These are phyloP conservation scores for Pelobates cultripes DNA, from an alignment of 2,797 vertebrate species.

Conservation along the genomic window DNA sequence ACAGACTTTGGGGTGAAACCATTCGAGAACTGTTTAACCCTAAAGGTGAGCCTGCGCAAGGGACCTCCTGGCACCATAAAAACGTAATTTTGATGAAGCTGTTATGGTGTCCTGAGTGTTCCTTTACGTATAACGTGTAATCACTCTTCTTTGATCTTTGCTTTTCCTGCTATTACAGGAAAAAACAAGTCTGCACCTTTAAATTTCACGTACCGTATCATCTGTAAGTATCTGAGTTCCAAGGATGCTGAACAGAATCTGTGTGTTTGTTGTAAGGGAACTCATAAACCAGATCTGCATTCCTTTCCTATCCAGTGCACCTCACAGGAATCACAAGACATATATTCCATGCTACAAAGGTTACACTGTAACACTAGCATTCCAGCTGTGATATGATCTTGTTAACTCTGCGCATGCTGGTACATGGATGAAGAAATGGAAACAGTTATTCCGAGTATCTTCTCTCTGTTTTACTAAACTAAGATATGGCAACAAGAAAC, in stretches of 20 bases:
- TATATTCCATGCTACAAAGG: slow-evolving; percentile 32
- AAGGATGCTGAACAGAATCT: neutral
- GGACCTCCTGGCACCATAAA: too few species aligned
- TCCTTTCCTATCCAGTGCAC: slow-evolving; percentile 48
- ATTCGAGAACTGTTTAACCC: too few species aligned
- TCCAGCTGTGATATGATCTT: slow-evolving; percentile 1
- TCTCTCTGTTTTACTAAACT: too few species aligned
- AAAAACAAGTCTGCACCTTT: neutral
- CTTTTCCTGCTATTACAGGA: neutral
- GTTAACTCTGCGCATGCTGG: slow-evolving; percentile 14
- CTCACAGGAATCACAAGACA: slow-evolving; percentile 43
- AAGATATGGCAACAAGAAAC: too few species aligned
- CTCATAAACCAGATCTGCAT: slow-evolving; percentile 3
- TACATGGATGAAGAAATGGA: neutral
- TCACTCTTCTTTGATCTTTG: neutral
- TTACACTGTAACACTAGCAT: slow-evolving; percentile 9
- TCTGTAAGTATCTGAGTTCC: neutral
- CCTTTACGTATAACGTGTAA: neutral
- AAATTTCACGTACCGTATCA: neutral
- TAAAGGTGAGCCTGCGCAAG: too few species aligned
- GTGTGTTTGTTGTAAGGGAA: slow-evolving; percentile 4
- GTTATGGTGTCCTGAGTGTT: too few species aligned
- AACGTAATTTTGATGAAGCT: too few species aligned
- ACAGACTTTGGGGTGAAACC: too few species aligned
- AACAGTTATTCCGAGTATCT: neutral